Evolutionary conservation across 2,113 vertebrate genomes (phyloP).

Genomic region (Xenotilapia longispinis): DNA sequence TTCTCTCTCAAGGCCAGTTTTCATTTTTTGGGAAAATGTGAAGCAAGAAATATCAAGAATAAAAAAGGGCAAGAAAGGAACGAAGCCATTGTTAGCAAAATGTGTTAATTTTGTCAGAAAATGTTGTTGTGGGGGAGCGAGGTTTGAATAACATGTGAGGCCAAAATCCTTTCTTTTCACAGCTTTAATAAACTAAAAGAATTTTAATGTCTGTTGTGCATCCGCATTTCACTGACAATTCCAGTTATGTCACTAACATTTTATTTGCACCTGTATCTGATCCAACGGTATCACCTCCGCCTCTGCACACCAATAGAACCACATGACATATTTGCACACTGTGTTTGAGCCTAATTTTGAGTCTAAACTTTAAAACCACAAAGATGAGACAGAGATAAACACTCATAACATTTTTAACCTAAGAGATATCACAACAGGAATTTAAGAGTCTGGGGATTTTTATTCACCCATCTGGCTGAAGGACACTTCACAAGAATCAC

Average conservation of each 20-base stretch:
- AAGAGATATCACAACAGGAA: neutral
- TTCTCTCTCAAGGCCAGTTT: neutral
- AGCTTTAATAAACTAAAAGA: neutral
- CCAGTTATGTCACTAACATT: neutral
- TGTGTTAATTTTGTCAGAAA: neutral
- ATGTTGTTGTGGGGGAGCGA: neutral
- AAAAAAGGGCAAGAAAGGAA: neutral
- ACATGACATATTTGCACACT: neutral
- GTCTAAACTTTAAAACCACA: neutral
- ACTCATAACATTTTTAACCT: neutral
- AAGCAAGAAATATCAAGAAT: neutral
- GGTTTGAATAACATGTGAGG: neutral
- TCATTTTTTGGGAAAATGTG: neutral
- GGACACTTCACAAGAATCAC: neutral
- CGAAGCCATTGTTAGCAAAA: neutral
- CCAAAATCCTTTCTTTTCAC: neutral
- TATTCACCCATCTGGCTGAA: neutral
- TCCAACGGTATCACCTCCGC: neutral
- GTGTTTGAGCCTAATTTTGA: neutral
- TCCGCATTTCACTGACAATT: neutral
- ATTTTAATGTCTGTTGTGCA: neutral
- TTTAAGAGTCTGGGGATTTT: neutral
- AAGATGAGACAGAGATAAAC: neutral
- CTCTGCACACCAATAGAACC: neutral
- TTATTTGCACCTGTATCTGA: neutral